Evolutionary conservation across 2,113 vertebrate species (phyloP).

Genomic region (Cyanoderma ruficeps): DNA sequence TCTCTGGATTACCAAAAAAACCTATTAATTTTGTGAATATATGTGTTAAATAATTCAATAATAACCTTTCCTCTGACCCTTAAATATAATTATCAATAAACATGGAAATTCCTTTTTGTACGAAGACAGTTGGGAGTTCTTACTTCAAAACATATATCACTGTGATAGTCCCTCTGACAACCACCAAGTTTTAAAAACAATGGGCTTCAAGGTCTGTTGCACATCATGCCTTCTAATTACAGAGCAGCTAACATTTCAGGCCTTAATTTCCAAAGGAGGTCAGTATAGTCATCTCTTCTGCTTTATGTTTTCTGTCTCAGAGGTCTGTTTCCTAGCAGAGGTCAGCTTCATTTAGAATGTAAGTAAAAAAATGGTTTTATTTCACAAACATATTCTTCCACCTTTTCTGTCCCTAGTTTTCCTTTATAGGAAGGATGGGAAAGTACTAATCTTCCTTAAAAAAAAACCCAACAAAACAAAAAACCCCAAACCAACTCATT

Average conservation of each 20-base stretch:
- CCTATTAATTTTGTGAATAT: background rate
- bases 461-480: background rate
- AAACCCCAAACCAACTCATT: accelerated
- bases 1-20: background rate
- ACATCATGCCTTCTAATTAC: background rate
- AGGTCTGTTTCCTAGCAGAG: background rate
- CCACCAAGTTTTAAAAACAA: background rate
- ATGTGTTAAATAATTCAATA: background rate
- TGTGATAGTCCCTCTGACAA: background rate
- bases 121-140: background rate
- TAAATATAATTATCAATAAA: conserved; percentile 23
- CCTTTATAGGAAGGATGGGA: background rate
- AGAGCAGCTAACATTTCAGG: background rate
- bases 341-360: background rate
- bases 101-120: background rate
- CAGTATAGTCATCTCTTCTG: background rate
- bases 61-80: conserved; percentile 15
- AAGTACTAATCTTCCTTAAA: background rate
- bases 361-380: background rate
- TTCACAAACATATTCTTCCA: background rate
- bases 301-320: background rate
- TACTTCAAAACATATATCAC: background rate
- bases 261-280: background rate
- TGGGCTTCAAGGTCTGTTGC: background rate
- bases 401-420: background rate